phyloP scores from a whole-genome alignment of 1,140 invertebrate genomes.

The Drosophila pallidifrons region DNA sequence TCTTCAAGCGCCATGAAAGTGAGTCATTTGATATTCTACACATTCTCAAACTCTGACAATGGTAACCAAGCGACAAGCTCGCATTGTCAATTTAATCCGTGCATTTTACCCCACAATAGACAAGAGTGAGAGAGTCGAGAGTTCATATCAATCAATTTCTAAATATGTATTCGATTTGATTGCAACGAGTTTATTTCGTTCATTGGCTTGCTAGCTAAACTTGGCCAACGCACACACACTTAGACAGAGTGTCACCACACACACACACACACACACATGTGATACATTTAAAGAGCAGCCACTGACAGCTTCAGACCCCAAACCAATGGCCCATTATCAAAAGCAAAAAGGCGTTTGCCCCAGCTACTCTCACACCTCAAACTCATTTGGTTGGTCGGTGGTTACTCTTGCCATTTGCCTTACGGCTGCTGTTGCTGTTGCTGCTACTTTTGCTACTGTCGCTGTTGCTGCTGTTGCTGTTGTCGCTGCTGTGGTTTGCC shows the following conservation, averaged over 20 bases:
- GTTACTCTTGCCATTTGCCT: conserved; percentile 79
- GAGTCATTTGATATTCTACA: conserved; percentile 7
- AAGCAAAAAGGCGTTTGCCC: conserved; percentile 68
- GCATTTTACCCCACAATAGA: background rate
- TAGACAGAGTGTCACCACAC: conserved; percentile 11
- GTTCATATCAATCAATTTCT: conserved; percentile 46
- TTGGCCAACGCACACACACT: conserved; percentile 47
- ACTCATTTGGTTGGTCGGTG: conserved; percentile 71
- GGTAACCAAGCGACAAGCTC: background rate
- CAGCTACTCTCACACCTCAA: conserved; percentile 61
- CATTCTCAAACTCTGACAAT: background rate
- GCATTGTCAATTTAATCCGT: conserved; percentile 35
- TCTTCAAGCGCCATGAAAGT: background rate
- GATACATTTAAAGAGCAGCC: conserved; percentile 40
- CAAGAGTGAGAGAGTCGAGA: conserved; percentile 1
- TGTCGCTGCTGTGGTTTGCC: conserved; percentile 60
- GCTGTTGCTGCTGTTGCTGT: conserved; percentile 6
- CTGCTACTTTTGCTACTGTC: conserved; percentile 13
- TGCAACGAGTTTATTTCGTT: conserved; percentile 59
- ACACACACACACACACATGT: conserved; percentile 40
- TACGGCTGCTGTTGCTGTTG: conserved; percentile 60
- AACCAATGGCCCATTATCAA: conserved; percentile 74
- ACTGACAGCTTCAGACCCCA: conserved; percentile 59
- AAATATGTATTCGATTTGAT: conserved; percentile 45
- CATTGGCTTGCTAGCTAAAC: conserved; percentile 64